Percentiles rank a stretch among this genome's conserved stretches.
Conservation (phyloP, 2,888 invertebrate genomes). For the Balanococcus diminutus region DNA sequence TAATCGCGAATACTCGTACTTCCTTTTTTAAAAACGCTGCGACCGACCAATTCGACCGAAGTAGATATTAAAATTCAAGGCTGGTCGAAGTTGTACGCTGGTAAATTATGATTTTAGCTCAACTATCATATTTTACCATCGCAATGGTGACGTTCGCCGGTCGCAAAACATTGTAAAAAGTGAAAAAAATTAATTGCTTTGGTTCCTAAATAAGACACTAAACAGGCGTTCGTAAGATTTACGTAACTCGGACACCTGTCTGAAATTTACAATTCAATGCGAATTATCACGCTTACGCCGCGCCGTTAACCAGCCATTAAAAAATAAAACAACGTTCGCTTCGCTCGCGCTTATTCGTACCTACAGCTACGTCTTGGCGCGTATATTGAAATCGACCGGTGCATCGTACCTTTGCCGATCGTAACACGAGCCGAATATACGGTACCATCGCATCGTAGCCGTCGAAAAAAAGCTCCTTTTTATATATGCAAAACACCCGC, state of each 20-base stretch:
- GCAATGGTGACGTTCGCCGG: background rate
- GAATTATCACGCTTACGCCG: background rate
- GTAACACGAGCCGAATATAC: background rate
- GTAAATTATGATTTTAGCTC: background rate
- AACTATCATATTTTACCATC: background rate
- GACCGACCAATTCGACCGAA: too few relatives aligned
- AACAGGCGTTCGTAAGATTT: background rate
- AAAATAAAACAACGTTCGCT: too few relatives aligned
- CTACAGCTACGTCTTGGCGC: background rate
- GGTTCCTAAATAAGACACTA: slow-evolving; percentile 19
- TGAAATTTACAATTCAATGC: slow-evolving; percentile 29
- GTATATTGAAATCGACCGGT: background rate
- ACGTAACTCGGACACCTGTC: slow-evolving; percentile 28
- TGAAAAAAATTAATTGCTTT: slow-evolving; percentile 26
- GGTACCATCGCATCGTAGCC: background rate
- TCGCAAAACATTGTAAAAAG: slow-evolving; percentile 3
- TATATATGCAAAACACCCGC: slow-evolving; percentile 25
- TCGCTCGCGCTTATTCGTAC: too few relatives aligned
- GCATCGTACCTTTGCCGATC: background rate
- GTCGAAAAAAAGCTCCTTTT: background rate
- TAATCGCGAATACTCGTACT: background rate
- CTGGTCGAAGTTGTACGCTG: background rate
- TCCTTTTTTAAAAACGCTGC: too few relatives aligned
- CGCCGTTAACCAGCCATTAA: background rate
- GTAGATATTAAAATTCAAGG: slow-evolving; percentile 32